Percentiles rank a stretch among this genome's conserved stretches.
Evolutionary conservation across 1,140 invertebrate species (phyloP).

Genomic region (Euwallacea fornicatus): DNA sequence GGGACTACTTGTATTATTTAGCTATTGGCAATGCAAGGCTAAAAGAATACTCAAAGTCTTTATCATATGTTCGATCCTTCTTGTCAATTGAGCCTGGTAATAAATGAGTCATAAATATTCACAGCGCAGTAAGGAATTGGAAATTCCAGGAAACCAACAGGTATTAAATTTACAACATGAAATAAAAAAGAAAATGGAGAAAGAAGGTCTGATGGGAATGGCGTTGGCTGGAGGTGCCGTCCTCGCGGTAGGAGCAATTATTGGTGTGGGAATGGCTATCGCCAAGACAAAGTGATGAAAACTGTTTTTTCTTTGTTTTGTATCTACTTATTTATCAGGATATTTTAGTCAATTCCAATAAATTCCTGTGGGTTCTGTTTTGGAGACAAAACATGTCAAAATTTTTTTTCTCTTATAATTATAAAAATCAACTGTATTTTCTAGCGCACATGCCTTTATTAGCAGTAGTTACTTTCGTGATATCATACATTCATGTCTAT

Average conservation of each 20-base stretch:
- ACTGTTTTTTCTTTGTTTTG: neutral
- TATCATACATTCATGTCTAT: too few species aligned
- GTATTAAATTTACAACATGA: slow-evolving; percentile 72
- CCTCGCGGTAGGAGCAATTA: slow-evolving; percentile 75
- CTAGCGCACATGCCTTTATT: too few species aligned
- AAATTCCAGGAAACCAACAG: slow-evolving; percentile 72
- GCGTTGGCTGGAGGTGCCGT: slow-evolving; percentile 82
- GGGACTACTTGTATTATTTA: slow-evolving; percentile 95
- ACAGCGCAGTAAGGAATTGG: neutral
- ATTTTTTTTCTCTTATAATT: too few species aligned
- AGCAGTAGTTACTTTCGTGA: too few species aligned
- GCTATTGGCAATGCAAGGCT: slow-evolving; percentile 91
- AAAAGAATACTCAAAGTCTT: slow-evolving; percentile 82
- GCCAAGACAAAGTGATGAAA: slow-evolving; percentile 56
- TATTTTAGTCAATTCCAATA: slow-evolving; percentile 10
- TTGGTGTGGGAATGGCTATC: slow-evolving; percentile 78
- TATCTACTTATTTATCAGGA: slow-evolving; percentile 14
- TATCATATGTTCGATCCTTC: slow-evolving; percentile 80
- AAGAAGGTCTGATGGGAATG: slow-evolving; percentile 86
- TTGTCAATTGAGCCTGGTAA: slow-evolving; percentile 80
- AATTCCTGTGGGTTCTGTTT: neutral
- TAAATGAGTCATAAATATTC: neutral
- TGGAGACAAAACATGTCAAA: too few species aligned
- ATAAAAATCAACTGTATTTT: too few species aligned
- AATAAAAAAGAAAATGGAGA: slow-evolving; percentile 87